Percentiles rank a stretch among this genome's conserved stretches.
Conservation (phyloP, 2,113 vertebrate species). For the Spermophilus dauricus region DNA sequence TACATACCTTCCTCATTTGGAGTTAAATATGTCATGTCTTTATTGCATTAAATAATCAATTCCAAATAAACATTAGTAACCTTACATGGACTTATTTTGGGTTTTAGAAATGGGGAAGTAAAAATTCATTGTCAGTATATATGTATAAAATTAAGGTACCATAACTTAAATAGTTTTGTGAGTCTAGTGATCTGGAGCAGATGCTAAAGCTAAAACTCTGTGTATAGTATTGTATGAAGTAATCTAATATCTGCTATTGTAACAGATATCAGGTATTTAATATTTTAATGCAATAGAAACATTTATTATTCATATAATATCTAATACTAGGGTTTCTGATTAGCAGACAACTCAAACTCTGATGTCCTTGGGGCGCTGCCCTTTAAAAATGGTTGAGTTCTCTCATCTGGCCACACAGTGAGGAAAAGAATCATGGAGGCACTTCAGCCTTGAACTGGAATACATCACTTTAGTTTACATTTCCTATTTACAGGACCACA, state of each 20-base stretch:
- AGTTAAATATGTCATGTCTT: background rate
- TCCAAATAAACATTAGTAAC: conserved; percentile 12
- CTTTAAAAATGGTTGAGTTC: background rate
- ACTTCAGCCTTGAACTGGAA: background rate
- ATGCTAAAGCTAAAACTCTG: background rate
- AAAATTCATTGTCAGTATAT: conserved; percentile 19
- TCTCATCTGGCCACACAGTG: background rate
- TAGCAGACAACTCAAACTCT: background rate
- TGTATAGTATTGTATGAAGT: background rate
- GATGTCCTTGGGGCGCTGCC: background rate
- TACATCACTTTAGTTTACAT: background rate
- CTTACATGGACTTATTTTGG: background rate
- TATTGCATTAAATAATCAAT: conserved; percentile 3
- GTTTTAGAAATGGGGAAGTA: conserved; percentile 14
- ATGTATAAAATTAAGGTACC: background rate
- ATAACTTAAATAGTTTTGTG: background rate
- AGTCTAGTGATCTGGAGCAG: background rate
- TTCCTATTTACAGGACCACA: background rate
- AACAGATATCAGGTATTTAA: background rate
- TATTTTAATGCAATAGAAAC: background rate
- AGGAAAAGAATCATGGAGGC: background rate
- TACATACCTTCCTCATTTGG: background rate
- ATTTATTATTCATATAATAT: background rate
- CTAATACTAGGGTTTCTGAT: background rate
- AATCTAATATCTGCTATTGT: background rate